Percentiles rank a stretch among this genome's conserved stretches.
These are phyloP conservation scores for Galerucella nymphaeae DNA, from an alignment of 2,888 invertebrate species.

Conservation along the genomic window DNA sequence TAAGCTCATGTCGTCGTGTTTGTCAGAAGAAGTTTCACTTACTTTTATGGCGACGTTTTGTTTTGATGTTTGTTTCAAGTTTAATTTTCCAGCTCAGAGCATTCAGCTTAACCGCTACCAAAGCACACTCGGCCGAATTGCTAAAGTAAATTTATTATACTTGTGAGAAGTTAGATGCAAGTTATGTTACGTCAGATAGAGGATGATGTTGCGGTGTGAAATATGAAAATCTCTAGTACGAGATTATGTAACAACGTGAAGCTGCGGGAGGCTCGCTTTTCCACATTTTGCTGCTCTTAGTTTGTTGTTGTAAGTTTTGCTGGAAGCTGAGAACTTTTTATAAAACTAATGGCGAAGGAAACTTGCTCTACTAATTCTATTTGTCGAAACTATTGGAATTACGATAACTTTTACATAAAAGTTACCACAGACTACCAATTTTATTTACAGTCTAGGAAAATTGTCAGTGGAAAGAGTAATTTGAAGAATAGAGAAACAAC, in stretches of 20 bases:
- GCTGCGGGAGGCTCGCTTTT: conserved; percentile 1
- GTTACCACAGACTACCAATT: neutral
- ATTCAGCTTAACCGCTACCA: conserved; percentile 29
- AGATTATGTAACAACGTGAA: conserved; percentile 14
- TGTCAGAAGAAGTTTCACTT: conserved; percentile 1
- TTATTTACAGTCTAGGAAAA: no score
- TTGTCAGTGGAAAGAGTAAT: no score
- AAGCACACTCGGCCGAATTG: conserved; percentile 22
- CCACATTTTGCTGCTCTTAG: conserved; percentile 1
- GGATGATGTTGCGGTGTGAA: conserved; percentile 32
- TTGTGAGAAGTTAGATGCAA: conserved; percentile 36
- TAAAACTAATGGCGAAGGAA: neutral
- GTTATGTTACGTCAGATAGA: conserved; percentile 22
- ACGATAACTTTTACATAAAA: neutral
- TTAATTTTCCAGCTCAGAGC: conserved; percentile 37
- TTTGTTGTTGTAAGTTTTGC: neutral
- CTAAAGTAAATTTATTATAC: conserved; percentile 39
- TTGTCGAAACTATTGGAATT: neutral
- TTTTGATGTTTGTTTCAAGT: conserved; percentile 39
- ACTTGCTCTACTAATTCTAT: neutral
- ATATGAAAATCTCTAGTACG: conserved; percentile 32
- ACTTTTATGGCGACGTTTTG: conserved; percentile 29
- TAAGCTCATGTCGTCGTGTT: conserved; percentile 1
- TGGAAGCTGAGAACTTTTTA: neutral
- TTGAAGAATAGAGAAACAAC: no score